phyloP scores from a whole-genome alignment of 2,888 invertebrate species.

The Portevinia maculata region DNA sequence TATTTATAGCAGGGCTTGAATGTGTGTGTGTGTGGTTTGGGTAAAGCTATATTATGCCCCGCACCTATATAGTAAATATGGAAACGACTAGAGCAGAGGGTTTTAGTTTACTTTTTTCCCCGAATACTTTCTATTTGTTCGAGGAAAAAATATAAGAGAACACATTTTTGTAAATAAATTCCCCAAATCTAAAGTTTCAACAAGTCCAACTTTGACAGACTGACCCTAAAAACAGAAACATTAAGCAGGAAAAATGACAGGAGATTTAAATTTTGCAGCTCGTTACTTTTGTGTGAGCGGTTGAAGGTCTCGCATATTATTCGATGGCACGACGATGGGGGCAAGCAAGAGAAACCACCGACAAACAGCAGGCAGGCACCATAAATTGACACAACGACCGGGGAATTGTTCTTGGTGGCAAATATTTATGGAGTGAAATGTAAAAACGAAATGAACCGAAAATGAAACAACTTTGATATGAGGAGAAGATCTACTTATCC shows the following conservation, averaged over 20 bases:
- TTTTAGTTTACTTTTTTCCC: constrained; percentile 22
- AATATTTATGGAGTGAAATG: constrained; percentile 28
- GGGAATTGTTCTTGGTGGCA: constrained; percentile 16
- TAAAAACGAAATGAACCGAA: constrained; percentile 59
- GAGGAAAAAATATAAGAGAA: neutral
- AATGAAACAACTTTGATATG: constrained; percentile 38
- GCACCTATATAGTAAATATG: constrained; percentile 32
- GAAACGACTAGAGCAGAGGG: constrained; percentile 9
- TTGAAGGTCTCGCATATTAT: constrained; percentile 19
- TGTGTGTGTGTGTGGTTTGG: constrained; percentile 37
- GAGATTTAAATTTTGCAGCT: constrained; percentile 24
- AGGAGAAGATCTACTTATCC: neutral
- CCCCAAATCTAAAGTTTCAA: neutral
- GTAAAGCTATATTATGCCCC: constrained; percentile 14
- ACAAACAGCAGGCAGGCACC: constrained; percentile 10
- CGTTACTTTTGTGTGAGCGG: constrained; percentile 27
- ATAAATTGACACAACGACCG: constrained; percentile 52
- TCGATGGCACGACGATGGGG: neutral
- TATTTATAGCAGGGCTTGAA: constrained; percentile 44
- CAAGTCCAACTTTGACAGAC: constrained; percentile 6
- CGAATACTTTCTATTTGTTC: constrained; percentile 27
- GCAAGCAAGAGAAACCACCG: constrained; percentile 22
- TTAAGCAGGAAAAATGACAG: neutral
- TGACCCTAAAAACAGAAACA: neutral
- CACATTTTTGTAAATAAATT: too few species aligned